These are phyloP conservation scores for Leptopterna dolabrata DNA, from an alignment of 2,888 invertebrate species.

Conservation along the genomic window DNA sequence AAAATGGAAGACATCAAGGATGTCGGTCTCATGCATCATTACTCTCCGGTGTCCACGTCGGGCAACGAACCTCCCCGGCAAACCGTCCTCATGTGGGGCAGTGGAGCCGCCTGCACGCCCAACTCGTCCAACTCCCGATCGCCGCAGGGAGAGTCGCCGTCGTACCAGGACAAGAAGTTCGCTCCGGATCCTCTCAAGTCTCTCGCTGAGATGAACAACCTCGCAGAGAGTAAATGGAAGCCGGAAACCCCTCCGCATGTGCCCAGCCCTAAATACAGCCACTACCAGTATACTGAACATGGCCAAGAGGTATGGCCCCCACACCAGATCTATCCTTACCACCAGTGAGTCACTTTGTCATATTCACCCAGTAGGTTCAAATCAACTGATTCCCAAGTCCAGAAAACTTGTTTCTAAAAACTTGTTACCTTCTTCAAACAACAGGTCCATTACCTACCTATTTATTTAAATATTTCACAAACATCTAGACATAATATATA, in stretches of 20 bases:
- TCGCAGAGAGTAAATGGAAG: slow-evolving; percentile 69
- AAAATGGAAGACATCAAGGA: slow-evolving; percentile 75
- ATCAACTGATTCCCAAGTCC: background rate
- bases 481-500: no score
- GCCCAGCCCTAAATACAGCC: slow-evolving; percentile 65
- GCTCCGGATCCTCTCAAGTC: slow-evolving; percentile 68
- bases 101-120: slow-evolving; percentile 63
- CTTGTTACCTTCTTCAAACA: background rate
- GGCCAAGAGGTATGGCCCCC: slow-evolving; percentile 73
- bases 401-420: background rate
- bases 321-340: slow-evolving; percentile 76
- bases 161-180: slow-evolving; percentile 62
- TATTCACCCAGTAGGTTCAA: slow-evolving; percentile 59
- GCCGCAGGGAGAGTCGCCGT: slow-evolving; percentile 59
- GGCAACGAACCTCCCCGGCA: slow-evolving; percentile 72
- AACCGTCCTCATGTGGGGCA: slow-evolving; percentile 94
- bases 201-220: slow-evolving; percentile 69
- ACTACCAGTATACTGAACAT: slow-evolving; percentile 66
- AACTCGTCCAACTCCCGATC: slow-evolving; percentile 59
- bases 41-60: slow-evolving; percentile 59
- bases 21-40: slow-evolving; percentile 64
- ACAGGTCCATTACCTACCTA: no score
- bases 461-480: no score
- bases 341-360: slow-evolving; percentile 67
- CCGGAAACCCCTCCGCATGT: slow-evolving; percentile 67